Conservation (phyloP, 2,888 invertebrate species). For the Schizaphis graminum region DNA sequence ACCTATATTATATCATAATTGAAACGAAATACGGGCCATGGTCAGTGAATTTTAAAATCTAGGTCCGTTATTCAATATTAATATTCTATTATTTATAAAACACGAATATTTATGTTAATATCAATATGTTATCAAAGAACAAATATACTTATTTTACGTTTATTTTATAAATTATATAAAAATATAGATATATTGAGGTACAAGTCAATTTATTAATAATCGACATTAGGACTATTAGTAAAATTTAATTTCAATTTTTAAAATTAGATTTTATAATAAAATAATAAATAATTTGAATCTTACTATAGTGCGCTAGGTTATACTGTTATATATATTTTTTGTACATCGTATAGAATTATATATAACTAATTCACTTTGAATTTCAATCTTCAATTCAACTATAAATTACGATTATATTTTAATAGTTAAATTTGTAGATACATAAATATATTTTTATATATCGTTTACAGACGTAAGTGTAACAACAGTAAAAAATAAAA, state of each 20-base stretch:
- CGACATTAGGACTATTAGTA: neutral
- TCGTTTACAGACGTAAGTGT: too few species aligned
- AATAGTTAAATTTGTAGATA: neutral
- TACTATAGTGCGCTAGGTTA: neutral
- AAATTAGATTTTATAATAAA: neutral
- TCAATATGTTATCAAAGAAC: neutral
- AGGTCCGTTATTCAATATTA: conserved; percentile 55
- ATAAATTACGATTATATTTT: neutral
- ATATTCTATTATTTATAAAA: conserved; percentile 51
- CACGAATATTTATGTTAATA: conserved; percentile 32
- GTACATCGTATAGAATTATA: neutral
- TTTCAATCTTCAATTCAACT: neutral
- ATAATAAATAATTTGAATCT: neutral
- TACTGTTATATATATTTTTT: too few species aligned
- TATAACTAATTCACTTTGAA: neutral
- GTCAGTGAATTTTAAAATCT: conserved; percentile 65
- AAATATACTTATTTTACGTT: conserved; percentile 22
- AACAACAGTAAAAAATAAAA: neutral
- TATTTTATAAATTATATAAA: neutral
- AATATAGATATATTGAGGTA: neutral
- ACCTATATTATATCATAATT: conserved; percentile 60
- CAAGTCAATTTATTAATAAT: conserved; percentile 21
- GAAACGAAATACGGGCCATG: conserved; percentile 58
- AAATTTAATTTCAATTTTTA: neutral
- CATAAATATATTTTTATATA: neutral